Evolutionary conservation across 2,113 vertebrate species (phyloP).

Genomic region (Loxodonta africana): DNA sequence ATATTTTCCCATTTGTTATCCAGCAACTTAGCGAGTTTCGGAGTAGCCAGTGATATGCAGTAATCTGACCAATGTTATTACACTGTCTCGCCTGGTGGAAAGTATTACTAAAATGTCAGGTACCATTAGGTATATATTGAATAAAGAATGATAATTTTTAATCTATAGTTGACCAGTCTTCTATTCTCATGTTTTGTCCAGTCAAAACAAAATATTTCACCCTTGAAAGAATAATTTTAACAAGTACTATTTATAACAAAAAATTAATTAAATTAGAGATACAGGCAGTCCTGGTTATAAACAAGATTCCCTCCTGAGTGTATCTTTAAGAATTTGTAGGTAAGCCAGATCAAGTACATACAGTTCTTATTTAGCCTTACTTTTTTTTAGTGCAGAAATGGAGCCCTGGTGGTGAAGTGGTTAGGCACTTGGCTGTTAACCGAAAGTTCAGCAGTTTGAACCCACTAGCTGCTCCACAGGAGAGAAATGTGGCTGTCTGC

Average conservation of each 20-base stretch:
- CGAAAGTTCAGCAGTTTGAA: too few relatives aligned
- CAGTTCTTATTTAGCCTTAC: too few relatives aligned
- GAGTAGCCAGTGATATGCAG: slow-evolving; percentile 6
- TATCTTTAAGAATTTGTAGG: too few relatives aligned
- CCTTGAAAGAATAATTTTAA: slow-evolving; percentile 60
- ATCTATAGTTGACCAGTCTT: slow-evolving; percentile 31
- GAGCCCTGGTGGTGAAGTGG: too few relatives aligned
- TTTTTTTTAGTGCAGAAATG: too few relatives aligned
- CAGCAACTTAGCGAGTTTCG: slow-evolving; percentile 44
- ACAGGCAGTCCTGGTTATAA: too few relatives aligned
- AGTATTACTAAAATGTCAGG: slow-evolving; percentile 51
- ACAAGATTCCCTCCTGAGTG: too few relatives aligned
- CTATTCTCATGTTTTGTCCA: neutral
- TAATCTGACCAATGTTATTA: slow-evolving; percentile 54
- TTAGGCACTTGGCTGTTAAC: too few relatives aligned
- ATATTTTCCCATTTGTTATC: slow-evolving; percentile 73
- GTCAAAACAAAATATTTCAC: slow-evolving; percentile 43
- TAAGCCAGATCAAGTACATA: too few relatives aligned
- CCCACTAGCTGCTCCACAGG: too few relatives aligned
- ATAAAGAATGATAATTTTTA: slow-evolving; percentile 50
- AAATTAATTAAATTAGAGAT: slow-evolving; percentile 23
- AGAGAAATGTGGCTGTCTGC: too few relatives aligned
- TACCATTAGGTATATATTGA: neutral
- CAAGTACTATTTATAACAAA: slow-evolving; percentile 53
- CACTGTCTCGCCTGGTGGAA: neutral